Evolutionary conservation across 1,140 invertebrate genomes (phyloP).

Genomic region (Leptinotarsa texana): DNA sequence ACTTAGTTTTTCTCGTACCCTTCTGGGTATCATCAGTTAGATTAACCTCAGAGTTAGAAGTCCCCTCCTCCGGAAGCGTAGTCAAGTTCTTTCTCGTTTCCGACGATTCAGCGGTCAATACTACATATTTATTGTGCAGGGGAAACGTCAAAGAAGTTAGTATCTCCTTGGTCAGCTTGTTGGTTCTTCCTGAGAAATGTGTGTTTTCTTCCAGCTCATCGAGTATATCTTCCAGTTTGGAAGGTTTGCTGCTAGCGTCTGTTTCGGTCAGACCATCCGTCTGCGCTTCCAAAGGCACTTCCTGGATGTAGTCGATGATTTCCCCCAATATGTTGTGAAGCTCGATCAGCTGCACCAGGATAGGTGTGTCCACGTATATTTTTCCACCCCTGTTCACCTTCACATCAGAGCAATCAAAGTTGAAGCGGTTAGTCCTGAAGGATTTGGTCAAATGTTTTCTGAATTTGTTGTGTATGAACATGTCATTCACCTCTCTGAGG

Average conservation of each 20-base stretch:
- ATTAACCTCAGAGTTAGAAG: constrained; percentile 13
- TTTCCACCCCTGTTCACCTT: constrained; percentile 25
- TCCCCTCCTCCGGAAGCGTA: background rate
- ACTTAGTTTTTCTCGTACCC: constrained; percentile 15
- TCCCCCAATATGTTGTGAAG: constrained; percentile 31
- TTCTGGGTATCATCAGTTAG: background rate
- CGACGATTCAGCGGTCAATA: background rate
- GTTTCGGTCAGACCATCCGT: background rate
- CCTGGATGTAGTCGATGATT: constrained; percentile 29
- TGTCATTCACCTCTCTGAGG: constrained; percentile 25
- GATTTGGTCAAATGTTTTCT: constrained; percentile 8
- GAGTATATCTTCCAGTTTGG: background rate
- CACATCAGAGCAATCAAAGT: constrained; percentile 25
- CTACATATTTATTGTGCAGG: constrained; percentile 8
- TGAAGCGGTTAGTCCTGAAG: constrained; percentile 18
- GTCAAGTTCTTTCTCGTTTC: background rate
- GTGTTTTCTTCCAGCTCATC: background rate
- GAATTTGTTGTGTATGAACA: constrained; percentile 7
- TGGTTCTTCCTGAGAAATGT: background rate
- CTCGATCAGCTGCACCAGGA: constrained; percentile 35
- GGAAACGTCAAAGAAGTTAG: constrained; percentile 6
- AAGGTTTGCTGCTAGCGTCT: background rate
- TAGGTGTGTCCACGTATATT: constrained; percentile 32
- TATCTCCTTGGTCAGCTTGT: constrained; percentile 13
- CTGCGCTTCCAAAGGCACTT: constrained; percentile 1